Evolutionary conservation across 2,113 vertebrate genomes (phyloP), one percentile per base, ranked within the genome.

Genomic region (Poeciliopsis prolifica): DNA sequence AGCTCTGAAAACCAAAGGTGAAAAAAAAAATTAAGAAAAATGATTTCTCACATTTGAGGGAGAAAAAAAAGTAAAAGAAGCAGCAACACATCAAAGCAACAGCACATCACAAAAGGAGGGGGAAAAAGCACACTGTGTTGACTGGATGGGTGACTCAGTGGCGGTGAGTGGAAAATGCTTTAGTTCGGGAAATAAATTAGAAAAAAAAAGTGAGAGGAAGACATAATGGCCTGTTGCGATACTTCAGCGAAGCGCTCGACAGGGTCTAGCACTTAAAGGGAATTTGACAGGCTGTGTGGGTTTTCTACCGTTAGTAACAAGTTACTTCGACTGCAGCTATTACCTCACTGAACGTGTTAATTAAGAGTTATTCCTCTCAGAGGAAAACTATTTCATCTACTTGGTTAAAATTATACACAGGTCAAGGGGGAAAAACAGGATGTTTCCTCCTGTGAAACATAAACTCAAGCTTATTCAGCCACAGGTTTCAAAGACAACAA

Each of bases 1-100:
- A 83, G 81, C 83, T 87, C 48, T 83, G 78, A 88, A 86, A 90
- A 86, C 64, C 76, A 89, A 91, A 85, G 70, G 67, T 68, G 81
- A 77, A 82, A 74, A 68, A 60, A 60, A 60, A 48, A 74, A 64
- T 33, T 22, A 60, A 85, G 67, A 70, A 77, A 79, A 82, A 88
- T 89, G 91, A 93, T 93, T 92, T 93, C 91, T 94, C 83, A 69
- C 94, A 92, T 61, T 85, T 90, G 93, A 90, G 94, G 93, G 75
- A 90, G 91, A 88, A 77, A 92, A 70, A 71, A 61, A 74, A 33
- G 4, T 31, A 35, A 37, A 37, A 37, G 74, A 76, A 31, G 68
- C 77, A 75, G 77, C 67, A 87, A 80, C 77, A 87, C 74, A 87
- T 83, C 71, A 84, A 91, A 91, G 76, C 84, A 83, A 84, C 90